Evolutionary conservation across 2,113 vertebrate genomes (phyloP), one percentile per base, ranked within the genome.

Genomic region (Balaeniceps rex): DNA sequence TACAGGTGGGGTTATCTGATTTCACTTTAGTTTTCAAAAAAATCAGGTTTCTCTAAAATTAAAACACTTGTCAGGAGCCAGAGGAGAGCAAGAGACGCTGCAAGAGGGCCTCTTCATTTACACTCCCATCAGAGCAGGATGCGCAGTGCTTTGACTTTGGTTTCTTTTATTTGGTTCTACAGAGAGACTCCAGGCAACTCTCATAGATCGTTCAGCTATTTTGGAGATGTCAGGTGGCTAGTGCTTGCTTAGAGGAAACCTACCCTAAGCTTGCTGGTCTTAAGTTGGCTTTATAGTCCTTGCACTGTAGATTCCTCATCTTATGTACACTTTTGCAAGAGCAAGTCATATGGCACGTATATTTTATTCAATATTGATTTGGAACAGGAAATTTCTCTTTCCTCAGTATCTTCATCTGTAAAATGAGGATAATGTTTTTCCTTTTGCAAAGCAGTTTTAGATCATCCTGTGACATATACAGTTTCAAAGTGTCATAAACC

Each of bases 401-500:
- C 88, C 70, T 89, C 66, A 11, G 44, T 94, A 79, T 85, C 63
- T 90, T 85, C 19, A 60, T 83, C 66, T 83, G 66, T 68, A 95
- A 94, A 95, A 91, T 66, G 44, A 96, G n/a, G 68, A 84, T 83
- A 83, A 94, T 85, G 71, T 94, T 96, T 96, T 90, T 64, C 8
- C 10, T 66, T 94, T 64, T 78, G 87, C 81, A 94, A 93, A 95
- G 78, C 70, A 90, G 87, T 94, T 95, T 92, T 93, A 94, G 91
- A 94, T 94, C 91, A 95, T 90, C 47, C 68, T 55, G 72, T 94
- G 97, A 83, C 74, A 93, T 47, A 54, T 38, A 83, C 2, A 9
- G 60, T 88, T 95, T 87, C 58, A 80, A 96, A 95, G 84, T 91
- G 82, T 91, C 78, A 74, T 95, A 95, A 95, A 94, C 75, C 64